These are phyloP conservation scores for Callipepla squamata DNA, from an alignment of 2,113 vertebrate genomes.

Conservation along the genomic window DNA sequence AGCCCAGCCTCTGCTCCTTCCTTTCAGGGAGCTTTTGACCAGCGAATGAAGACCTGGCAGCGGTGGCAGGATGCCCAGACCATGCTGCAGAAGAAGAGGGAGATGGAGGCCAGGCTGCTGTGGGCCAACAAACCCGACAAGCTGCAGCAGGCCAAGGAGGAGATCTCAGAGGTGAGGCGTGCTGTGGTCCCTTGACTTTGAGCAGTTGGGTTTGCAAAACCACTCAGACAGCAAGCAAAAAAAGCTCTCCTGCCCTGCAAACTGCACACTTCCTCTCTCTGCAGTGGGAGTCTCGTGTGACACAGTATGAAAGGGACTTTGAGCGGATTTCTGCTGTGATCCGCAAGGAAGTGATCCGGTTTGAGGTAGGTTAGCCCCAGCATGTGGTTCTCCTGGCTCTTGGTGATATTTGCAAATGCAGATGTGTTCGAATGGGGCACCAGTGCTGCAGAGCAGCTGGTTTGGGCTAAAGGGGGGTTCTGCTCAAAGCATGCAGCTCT, in stretches of 20 bases:
- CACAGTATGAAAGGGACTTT: conserved; percentile 94
- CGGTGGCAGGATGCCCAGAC: conserved; percentile 95
- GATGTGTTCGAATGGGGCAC: fast-evolving
- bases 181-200: fast-evolving
- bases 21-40: conserved; percentile 92
- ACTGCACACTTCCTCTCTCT: background rate
- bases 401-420: background rate
- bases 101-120: conserved; percentile 91
- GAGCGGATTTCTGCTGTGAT: conserved; percentile 91
- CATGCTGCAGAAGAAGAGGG: conserved; percentile 94
- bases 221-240: fast-evolving
- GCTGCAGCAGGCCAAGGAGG: conserved; percentile 95
- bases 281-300: conserved; percentile 96
- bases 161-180: conserved; percentile 85
- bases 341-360: conserved; percentile 93
- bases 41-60: conserved; percentile 97
- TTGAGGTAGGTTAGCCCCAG: conserved; percentile 81
- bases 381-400: fast-evolving
- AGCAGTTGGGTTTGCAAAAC: fast-evolving
- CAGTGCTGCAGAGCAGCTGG: fast-evolving
- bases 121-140: conserved; percentile 99
- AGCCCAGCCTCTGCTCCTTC: background rate
- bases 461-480: background rate
- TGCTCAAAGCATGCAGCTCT: background rate
- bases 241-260: background rate